Evolutionary conservation across 2,797 vertebrate genomes (phyloP).

Genomic region (Intellagama lesueurii): DNA sequence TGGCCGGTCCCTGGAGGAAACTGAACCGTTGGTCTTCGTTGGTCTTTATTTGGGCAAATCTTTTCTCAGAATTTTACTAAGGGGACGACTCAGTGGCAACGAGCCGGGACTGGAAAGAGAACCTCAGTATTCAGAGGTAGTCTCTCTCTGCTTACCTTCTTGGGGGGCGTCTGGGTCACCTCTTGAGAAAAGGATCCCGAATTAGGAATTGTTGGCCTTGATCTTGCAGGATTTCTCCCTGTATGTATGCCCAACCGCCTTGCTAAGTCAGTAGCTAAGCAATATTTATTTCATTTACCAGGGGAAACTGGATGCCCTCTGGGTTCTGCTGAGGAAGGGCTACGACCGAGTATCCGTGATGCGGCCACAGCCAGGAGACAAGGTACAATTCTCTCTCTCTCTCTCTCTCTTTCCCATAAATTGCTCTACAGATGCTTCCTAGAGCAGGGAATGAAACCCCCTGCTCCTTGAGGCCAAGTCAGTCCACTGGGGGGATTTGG

Average conservation of each 20-base stretch:
- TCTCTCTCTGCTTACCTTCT: background rate
- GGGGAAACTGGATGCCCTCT: conserved; percentile 95
- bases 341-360: conserved; percentile 97
- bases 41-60: background rate
- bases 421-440: background rate
- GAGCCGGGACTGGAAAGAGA: background rate
- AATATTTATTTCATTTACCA: conserved; percentile 66
- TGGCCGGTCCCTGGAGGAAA: background rate
- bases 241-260: background rate
- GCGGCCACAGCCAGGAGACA: conserved; percentile 96
- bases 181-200: background rate
- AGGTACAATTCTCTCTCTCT: conserved; percentile 80
- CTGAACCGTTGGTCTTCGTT: background rate
- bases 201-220: background rate
- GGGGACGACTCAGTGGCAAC: background rate
- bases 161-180: too few relatives aligned
- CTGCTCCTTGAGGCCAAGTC: background rate
- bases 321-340: conserved; percentile 92
- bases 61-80: background rate
- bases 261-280: background rate
- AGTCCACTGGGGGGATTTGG: too few relatives aligned
- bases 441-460: fast-evolving
- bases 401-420: background rate
- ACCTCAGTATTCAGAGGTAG: background rate
- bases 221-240: background rate